Evolutionary conservation across 2,797 vertebrate species (phyloP).

Genomic region (Acrocephalus scirpaceus): DNA sequence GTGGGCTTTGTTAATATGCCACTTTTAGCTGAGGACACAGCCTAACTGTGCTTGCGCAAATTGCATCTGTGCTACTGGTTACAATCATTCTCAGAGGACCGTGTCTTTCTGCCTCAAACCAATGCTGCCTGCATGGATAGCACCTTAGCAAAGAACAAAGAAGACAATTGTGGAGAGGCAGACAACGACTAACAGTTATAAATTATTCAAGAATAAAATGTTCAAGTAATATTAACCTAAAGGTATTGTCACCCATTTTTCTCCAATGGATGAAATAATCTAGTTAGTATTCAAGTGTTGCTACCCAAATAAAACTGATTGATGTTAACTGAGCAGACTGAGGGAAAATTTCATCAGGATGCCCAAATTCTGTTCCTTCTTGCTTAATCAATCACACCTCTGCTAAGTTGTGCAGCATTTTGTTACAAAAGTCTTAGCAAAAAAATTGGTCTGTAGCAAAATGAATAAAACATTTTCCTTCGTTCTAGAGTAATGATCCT

Average conservation of each 20-base stretch:
- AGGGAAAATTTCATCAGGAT: constrained; percentile 64
- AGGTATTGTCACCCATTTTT: constrained; percentile 63
- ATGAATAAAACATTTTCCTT: constrained; percentile 77
- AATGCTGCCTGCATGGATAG: neutral
- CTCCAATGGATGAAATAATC: constrained; percentile 18
- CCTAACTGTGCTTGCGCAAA: neutral
- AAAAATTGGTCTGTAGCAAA: constrained; percentile 66
- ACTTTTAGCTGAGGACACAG: accelerated
- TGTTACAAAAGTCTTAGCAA: constrained; percentile 53
- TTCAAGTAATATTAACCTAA: constrained; percentile 70
- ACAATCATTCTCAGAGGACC: neutral
- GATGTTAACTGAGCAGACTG: constrained; percentile 63
- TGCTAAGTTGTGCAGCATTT: constrained; percentile 62
- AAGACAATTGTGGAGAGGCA: constrained; percentile 16
- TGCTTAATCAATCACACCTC: constrained; percentile 74
- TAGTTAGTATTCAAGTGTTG: constrained; percentile 73
- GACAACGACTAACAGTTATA: constrained; percentile 37
- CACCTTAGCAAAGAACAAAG: neutral
- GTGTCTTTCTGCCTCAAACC: neutral
- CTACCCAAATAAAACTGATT: constrained; percentile 77
- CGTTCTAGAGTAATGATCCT: constrained; percentile 73
- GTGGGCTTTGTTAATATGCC: neutral
- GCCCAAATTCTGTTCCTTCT: constrained; percentile 67
- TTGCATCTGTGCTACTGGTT: neutral
- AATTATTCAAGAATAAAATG: constrained; percentile 72